Evolutionary conservation across 1,140 invertebrate genomes (phyloP).

Genomic region (Sycophila sp.): DNA sequence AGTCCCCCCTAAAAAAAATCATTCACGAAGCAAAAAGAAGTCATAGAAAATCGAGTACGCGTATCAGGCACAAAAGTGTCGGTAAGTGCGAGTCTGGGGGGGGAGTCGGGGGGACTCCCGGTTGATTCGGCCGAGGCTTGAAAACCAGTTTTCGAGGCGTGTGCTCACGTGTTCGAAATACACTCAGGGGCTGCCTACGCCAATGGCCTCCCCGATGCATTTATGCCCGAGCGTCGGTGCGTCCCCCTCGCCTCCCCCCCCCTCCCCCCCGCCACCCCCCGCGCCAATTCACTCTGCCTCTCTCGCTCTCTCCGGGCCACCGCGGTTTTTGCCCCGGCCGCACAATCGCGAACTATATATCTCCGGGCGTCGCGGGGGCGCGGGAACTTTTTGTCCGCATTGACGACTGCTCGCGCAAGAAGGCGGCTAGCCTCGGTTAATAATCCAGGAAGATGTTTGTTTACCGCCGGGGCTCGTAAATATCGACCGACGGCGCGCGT

Average conservation of each 20-base stretch:
- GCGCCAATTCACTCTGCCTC: not conserved
- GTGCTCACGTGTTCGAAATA: not conserved
- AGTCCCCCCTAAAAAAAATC: too few relatives aligned
- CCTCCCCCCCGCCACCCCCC: too few relatives aligned
- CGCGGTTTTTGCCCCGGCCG: not conserved
- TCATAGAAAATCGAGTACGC: not conserved
- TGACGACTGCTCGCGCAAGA: too few relatives aligned
- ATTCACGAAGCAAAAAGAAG: not conserved
- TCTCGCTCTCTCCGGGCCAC: not conserved
- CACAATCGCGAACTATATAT: not conserved
- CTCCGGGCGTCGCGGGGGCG: not conserved
- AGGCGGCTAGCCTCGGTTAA: too few relatives aligned
- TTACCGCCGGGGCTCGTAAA: too few relatives aligned
- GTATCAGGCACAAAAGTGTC: not conserved
- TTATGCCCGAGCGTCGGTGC: not conserved
- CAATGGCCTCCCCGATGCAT: slow-evolving; percentile 7
- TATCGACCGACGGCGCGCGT: too few relatives aligned
- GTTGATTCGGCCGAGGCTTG: too few relatives aligned
- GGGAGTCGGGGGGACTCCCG: not conserved
- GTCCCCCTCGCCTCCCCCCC: not conserved
- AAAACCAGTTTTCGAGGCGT: slow-evolving; percentile 9
- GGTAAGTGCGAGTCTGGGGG: not conserved
- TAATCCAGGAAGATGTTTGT: too few relatives aligned
- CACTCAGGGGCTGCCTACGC: not conserved
- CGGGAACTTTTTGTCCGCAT: too few relatives aligned